Percentiles rank a stretch among this genome's conserved stretches.
phyloP scores from a whole-genome alignment of 2,113 vertebrate genomes.

The Chrysemys picta region DNA sequence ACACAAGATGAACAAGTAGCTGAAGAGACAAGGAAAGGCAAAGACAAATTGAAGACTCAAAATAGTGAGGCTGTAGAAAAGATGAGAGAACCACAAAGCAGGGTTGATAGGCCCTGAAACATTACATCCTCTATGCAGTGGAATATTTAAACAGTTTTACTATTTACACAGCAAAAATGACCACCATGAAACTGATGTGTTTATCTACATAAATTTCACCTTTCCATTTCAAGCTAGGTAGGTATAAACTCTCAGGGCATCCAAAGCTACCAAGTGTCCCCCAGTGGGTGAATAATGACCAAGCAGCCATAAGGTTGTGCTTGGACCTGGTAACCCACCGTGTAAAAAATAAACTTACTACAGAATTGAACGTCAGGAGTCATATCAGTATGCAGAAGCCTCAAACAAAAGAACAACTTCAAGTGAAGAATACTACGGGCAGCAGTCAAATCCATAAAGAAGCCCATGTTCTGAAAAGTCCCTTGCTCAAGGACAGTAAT shows the following conservation, averaged over 20 bases:
- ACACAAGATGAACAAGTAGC: background rate
- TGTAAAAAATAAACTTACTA: background rate
- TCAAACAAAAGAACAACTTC: background rate
- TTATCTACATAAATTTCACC: background rate
- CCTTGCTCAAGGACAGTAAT: background rate
- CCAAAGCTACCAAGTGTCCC: background rate
- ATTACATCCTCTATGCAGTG: background rate
- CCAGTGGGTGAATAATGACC: background rate
- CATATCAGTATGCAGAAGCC: background rate
- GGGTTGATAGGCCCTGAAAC: too few species aligned
- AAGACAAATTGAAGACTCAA: background rate
- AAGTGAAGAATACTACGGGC: background rate
- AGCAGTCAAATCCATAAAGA: background rate
- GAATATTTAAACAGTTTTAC: background rate
- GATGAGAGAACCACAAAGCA: background rate
- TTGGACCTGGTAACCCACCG: background rate
- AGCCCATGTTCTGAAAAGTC: background rate
- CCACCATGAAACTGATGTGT: background rate
- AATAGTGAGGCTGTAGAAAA: background rate
- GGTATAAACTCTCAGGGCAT: background rate
- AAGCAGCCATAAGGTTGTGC: background rate
- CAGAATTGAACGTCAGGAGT: background rate
- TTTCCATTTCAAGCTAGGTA: background rate
- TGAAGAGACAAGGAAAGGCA: background rate
- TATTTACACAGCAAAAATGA: background rate